phyloP scores from a whole-genome alignment of 2,888 invertebrate genomes.

The Lapara coniferarum region DNA sequence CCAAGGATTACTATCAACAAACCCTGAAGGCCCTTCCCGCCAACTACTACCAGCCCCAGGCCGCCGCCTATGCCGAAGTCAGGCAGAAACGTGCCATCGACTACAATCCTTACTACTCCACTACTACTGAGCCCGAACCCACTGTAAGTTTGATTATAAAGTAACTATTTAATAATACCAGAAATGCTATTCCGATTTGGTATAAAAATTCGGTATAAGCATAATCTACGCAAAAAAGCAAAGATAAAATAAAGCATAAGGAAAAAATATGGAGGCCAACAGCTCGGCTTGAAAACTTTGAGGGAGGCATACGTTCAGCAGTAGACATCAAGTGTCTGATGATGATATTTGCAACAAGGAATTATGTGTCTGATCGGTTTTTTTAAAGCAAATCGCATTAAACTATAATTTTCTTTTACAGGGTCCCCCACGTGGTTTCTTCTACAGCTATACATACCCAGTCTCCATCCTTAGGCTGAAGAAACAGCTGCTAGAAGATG shows the following conservation, averaged over 20 bases:
- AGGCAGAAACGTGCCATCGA: slow-evolving; percentile 32
- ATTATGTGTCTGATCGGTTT: too few relatives aligned
- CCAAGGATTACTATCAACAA: slow-evolving; percentile 32
- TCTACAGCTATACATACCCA: slow-evolving; percentile 88
- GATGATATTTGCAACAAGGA: too few relatives aligned
- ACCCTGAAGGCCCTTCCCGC: slow-evolving; percentile 31
- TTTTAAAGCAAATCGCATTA: background rate
- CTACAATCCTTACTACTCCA: slow-evolving; percentile 32
- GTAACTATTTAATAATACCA: too few relatives aligned
- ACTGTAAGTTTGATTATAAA: slow-evolving; percentile 59
- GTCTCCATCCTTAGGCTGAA: slow-evolving; percentile 79
- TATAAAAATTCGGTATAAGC: too few relatives aligned
- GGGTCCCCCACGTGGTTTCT: slow-evolving; percentile 88
- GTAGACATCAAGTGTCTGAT: too few relatives aligned
- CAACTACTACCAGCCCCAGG: slow-evolving; percentile 36
- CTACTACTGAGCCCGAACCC: slow-evolving; percentile 61
- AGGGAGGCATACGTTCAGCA: too few relatives aligned
- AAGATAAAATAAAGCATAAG: too few relatives aligned
- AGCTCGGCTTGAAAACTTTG: too few relatives aligned
- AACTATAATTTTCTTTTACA: slow-evolving; percentile 42
- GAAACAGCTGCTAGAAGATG: slow-evolving; percentile 48
- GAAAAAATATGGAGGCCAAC: too few relatives aligned
- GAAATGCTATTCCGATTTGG: too few relatives aligned
- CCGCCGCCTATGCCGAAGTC: slow-evolving; percentile 37
- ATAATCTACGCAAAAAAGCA: too few relatives aligned